Conservation (phyloP, 2,113 vertebrate genomes). For the Phodopus roborovskii region DNA sequence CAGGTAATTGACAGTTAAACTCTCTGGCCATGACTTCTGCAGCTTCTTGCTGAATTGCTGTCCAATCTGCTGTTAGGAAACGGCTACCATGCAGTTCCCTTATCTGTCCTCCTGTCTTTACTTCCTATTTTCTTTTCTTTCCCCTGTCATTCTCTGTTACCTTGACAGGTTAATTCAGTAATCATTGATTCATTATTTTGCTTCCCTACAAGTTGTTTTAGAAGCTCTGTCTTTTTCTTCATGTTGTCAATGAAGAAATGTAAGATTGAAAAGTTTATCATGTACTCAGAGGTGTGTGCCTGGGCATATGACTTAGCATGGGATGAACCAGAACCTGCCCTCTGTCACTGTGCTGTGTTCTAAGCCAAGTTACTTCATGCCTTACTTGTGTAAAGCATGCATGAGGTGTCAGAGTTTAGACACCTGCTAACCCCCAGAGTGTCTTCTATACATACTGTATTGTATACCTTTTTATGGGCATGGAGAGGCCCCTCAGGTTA, state of each 20-base stretch:
- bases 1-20: not conserved
- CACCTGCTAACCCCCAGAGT: no score
- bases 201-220: not conserved
- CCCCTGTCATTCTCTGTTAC: not conserved
- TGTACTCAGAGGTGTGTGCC: not conserved
- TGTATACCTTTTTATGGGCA: not conserved
- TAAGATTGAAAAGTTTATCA: not conserved
- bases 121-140: not conserved
- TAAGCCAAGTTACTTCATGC: not conserved
- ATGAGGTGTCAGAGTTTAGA: not conserved
- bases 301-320: not conserved
- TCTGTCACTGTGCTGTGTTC: not conserved
- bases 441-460: not conserved
- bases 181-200: constrained; percentile 56
- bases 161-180: constrained; percentile 18
- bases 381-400: not conserved
- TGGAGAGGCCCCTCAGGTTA: not conserved
- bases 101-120: not conserved
- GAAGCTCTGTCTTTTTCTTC: not conserved
- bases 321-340: not conserved
- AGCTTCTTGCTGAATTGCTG: not conserved
- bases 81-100: not conserved
- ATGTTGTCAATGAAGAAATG: not conserved
- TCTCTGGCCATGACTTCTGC: not conserved
- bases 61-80: not conserved